Evolutionary conservation across 2,113 vertebrate genomes (phyloP), one percentile per base, ranked within the genome.

Genomic region (Nyctibius bracteatus): DNA sequence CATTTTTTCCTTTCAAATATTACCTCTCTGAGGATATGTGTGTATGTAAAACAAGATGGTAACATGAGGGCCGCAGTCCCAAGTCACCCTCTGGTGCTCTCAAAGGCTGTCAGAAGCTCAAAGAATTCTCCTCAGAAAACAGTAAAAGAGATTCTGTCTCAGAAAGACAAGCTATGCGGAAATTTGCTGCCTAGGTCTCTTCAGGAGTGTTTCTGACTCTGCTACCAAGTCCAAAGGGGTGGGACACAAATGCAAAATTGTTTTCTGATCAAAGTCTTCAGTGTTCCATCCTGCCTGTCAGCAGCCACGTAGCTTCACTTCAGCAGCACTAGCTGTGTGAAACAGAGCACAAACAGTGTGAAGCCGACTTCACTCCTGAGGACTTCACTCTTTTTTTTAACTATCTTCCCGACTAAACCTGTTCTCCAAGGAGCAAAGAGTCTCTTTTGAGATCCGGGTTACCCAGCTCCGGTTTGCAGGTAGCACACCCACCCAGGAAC

Each of bases 1-100:
- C 14, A 27, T 43, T 93, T 94, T 94, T 79, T 73, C 35, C 30
- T 95, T 93, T 84, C 57, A 86, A 67, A 67, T 81, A 49, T 52
- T 59, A 84, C 6, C 47, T 66, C 44, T 86, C 68, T 86, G 63
- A 88, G 72, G 18, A 57, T 84, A 55, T 10, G 9, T 30, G 63
- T 21, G 5, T n/a, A 61, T 37, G 72, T 73, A 93, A 95, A 90
- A 74, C 2, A 66, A 96, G 73, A 93, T 0, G 6, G 72, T 74
- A 86, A 77, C 31, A 31, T 41, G 47, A 90, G 35, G 63, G 43
- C 55, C 51, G 37, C 23, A 30, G 27, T 71, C 72, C 28, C 72
- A 86, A 88, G 25, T 41, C 75, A 92, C 7, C 10, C n/a, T 70
- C 47, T 7, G 10, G 44, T 12, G 3, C 8, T 78, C 63, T 47